Base-by-base conservation (phyloP, 1,140 invertebrate species). In the Acromyrmex heyeri region DNA sequence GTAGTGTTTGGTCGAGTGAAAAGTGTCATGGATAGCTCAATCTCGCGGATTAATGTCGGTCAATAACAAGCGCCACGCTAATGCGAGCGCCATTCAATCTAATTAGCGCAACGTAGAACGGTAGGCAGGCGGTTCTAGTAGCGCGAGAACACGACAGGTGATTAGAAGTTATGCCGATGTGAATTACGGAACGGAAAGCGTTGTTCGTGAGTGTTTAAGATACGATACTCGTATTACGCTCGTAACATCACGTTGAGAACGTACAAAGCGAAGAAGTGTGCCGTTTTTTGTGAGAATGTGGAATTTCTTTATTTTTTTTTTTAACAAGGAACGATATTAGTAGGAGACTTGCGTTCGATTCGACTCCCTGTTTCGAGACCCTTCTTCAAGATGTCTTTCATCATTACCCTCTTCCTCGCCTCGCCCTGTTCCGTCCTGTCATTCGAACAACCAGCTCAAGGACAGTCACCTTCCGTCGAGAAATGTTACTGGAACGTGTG, bases 21-120 rank as follows among this genome's bases (percentile, higher is more conserved):
- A 75, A 89, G 88, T 89, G 88, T 89, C 88, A 79, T 78, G 75
- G 85, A 90, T 90, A 78, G 87, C 87, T 89, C 83, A 88, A 89
- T 89, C 87, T 81, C 78, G 75, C 55, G 67, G 67, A 85, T 65
- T 83, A 83, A 89, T 87, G 82, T 83, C 87, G 75, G 70, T 85
- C 82, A 81, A 81, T 83, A 64, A 88, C 85, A 78, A 61, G 64
- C 44, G 16, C n/a, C 53, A 30, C 73, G 30, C 82, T 77, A 85
- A 85, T 65, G 75, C 87, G 88, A 78, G 85, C 72, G 69, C 85
- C 69, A 88, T 89, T 86, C 83, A 79, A 73, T 67, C 87, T 73
- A 73, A 65, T 83, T 62, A 62, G 59, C 61, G 38, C 81, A 38
- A 53, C 57, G 69, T 61, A 69, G 24, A 72, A 72, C 69, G 69